Percentiles rank a stretch among this genome's conserved stretches.
These are phyloP conservation scores for Agrypnus murinus DNA, from an alignment of 2,888 invertebrate genomes.

Conservation along the genomic window DNA sequence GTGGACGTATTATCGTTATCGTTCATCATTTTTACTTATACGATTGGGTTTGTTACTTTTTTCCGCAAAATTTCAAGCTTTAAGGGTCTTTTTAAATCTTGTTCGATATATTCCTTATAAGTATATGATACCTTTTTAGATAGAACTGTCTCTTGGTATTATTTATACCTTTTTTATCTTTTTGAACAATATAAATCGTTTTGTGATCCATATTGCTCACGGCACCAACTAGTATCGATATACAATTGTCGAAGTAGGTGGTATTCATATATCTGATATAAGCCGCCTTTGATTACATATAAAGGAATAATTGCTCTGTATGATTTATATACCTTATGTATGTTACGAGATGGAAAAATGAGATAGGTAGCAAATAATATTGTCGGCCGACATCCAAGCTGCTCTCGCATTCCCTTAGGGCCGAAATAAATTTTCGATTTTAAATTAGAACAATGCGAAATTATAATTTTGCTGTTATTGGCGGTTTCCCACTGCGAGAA, in stretches of 20 bases:
- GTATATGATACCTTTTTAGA: too few relatives aligned
- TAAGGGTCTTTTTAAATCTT: too few relatives aligned
- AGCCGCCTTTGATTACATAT: slow-evolving; percentile 39
- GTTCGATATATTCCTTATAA: too few relatives aligned
- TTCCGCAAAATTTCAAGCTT: not conserved
- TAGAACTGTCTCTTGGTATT: too few relatives aligned
- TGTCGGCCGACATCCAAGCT: slow-evolving; percentile 16
- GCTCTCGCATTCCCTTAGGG: slow-evolving; percentile 1
- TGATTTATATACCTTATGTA: slow-evolving; percentile 36
- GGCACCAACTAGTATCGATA: slow-evolving; percentile 19
- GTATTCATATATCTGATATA: slow-evolving; percentile 39
- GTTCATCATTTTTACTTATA: slow-evolving; percentile 21
- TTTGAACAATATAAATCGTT: too few relatives aligned
- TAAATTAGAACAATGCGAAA: not conserved
- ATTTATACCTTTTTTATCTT: too few relatives aligned
- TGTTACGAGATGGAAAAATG: slow-evolving; percentile 32
- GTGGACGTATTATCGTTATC: slow-evolving; percentile 39
- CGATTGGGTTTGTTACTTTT: slow-evolving; percentile 5
- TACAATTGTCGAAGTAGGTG: slow-evolving; percentile 42
- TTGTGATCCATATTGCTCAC: not conserved
- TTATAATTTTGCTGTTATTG: too few relatives aligned
- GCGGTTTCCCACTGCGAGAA: too few relatives aligned
- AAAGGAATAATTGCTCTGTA: slow-evolving; percentile 27
- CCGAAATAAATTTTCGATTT: slow-evolving; percentile 9
- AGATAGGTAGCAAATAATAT: slow-evolving; percentile 19